Evolutionary conservation across 2,888 invertebrate species (phyloP), one percentile per base, ranked within the genome.

Genomic region (Calliopum simillimum): DNA sequence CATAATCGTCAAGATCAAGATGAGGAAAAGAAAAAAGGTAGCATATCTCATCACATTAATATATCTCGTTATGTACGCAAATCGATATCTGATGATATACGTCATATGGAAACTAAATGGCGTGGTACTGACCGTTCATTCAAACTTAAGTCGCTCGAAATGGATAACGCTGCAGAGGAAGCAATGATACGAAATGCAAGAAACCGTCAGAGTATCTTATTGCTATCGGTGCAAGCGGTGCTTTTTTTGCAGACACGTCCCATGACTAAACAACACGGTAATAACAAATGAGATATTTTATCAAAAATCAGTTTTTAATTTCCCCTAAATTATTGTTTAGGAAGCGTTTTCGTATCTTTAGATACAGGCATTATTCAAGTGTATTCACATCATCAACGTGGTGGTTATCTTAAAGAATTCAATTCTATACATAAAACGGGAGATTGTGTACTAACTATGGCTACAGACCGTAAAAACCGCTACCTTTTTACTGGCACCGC

Each of bases 351-450:
- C 65, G 88, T 94, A 0, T 88, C 93, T 0, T 85, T 95, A 73
- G 93, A 93, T 80, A 93, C 92, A 75, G 95, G 95, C 0, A 87
- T 89, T 70, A 88, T 94, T 72, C 93, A 95, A 86, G 89, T 92
- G 23, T 96, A 95, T 93, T 94, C 94, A 19, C 92, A 94, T 83
- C 93, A 94, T 84, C 88, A 91, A 49, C 89, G 89, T 13, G 93
- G 93, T 13, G 93, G 93, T 8, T 91, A 90, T 83, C 86, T 93
- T 69, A 89, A 89, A 44, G 88, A 91, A 33, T 95, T 94, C 85
- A 88, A 87, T 53, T 92, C 90, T 4, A 89, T 92, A 51, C 94
- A 94, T 83, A 88, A 89, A 41, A 87, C 89, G 4, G 91, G 91
- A 3, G 90, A 90, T 81, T 84, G 82, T 71, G 79, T 85, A 13